Percentiles rank a stretch among this genome's conserved stretches.
These are phyloP conservation scores for Anarhynchus alexandrinus DNA, from an alignment of 2,113 vertebrate species.

Conservation along the genomic window DNA sequence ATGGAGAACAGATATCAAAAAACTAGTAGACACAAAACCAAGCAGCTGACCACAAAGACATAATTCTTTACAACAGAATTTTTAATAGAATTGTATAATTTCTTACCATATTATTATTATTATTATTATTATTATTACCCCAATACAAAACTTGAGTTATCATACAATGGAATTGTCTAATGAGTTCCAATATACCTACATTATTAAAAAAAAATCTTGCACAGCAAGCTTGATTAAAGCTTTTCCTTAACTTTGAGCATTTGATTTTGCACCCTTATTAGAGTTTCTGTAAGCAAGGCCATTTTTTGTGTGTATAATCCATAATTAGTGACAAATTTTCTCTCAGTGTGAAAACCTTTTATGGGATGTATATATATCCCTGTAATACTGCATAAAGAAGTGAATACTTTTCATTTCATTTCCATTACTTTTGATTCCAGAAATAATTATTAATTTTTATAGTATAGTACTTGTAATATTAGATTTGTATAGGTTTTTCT, in stretches of 20 bases:
- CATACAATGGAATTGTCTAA: background rate
- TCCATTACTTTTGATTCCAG: background rate
- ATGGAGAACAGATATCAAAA: background rate
- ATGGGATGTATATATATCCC: background rate
- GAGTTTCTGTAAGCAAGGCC: background rate
- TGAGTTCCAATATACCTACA: background rate
- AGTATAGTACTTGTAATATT: background rate
- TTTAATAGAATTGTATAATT: background rate
- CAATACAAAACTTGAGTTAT: background rate
- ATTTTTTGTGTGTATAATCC: background rate
- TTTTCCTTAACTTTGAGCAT: background rate
- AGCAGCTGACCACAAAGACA: background rate
- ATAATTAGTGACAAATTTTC: background rate
- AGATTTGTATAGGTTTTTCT: background rate
- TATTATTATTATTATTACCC: background rate
- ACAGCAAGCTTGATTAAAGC: background rate
- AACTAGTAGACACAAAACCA: accelerated
- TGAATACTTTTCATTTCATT: background rate
- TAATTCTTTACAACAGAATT: background rate
- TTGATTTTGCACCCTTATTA: background rate
- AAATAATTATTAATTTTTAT: background rate
- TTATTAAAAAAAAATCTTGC: background rate
- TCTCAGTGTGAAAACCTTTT: background rate
- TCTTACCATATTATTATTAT: background rate
- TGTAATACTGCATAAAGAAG: background rate